Evolutionary conservation across 1,140 invertebrate genomes (phyloP).

Genomic region (Lasioglossum baleicum): DNA sequence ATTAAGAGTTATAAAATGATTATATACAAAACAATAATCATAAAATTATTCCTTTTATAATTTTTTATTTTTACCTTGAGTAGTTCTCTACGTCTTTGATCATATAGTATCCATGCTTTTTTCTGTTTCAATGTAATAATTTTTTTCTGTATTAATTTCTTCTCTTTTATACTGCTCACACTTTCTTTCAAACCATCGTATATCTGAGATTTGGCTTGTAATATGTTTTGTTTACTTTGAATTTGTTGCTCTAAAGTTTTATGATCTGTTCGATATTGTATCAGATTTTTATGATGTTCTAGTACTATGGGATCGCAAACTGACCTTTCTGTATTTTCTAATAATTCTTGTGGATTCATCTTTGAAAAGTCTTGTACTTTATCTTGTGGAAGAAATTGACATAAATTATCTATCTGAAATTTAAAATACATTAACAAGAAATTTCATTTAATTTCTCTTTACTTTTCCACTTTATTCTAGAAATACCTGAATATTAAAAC

Average conservation of each 20-base stretch:
- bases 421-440: no score
- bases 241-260: slow-evolving; percentile 74
- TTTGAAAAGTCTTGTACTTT: slow-evolving; percentile 97
- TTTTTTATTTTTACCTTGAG: slow-evolving; percentile 72
- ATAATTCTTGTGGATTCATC: slow-evolving; percentile 89
- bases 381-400: slow-evolving; percentile 98
- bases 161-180: slow-evolving; percentile 82
- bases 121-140: slow-evolving; percentile 83
- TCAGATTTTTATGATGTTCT: slow-evolving; percentile 81
- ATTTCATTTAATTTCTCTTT: no score
- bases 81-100: slow-evolving; percentile 79
- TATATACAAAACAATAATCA: no score
- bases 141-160: slow-evolving; percentile 83
- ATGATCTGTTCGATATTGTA: slow-evolving; percentile 78
- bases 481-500: slow-evolving; percentile 73
- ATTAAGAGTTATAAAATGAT: no score
- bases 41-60: no score
- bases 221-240: slow-evolving; percentile 68
- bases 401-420: slow-evolving; percentile 93
- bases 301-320: slow-evolving; percentile 84
- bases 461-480: no score
- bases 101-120: slow-evolving; percentile 85
- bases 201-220: slow-evolving; percentile 78
- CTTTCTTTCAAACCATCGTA: slow-evolving; percentile 80
- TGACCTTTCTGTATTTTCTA: slow-evolving; percentile 92